Percentiles rank a stretch among this genome's conserved stretches.
phyloP scores from a whole-genome alignment of 2,888 invertebrate genomes.

The Cheilosia vernalis region DNA sequence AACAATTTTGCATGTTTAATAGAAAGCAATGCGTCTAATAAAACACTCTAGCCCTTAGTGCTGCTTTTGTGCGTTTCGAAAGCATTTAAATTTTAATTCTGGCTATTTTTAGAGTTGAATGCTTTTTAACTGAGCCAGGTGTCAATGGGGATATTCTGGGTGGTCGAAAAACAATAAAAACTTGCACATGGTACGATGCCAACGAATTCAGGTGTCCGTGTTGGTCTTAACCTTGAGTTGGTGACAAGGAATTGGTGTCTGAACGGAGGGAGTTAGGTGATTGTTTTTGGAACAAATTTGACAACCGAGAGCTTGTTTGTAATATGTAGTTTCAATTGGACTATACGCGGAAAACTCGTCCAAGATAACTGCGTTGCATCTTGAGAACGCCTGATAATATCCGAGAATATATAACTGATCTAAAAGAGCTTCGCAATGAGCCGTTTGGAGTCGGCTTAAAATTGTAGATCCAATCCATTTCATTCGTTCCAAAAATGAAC shows the following conservation, averaged over 20 bases:
- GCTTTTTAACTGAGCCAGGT: neutral
- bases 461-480: too few species aligned
- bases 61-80: neutral
- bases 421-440: too few species aligned
- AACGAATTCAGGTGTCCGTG: neutral
- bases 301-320: too few species aligned
- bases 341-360: too few species aligned
- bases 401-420: too few species aligned
- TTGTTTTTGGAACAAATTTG: too few species aligned
- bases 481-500: too few species aligned
- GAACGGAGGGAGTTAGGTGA: too few species aligned
- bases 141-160: constrained; percentile 3
- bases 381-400: too few species aligned
- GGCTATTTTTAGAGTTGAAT: neutral
- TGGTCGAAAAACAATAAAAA: neutral
- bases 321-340: too few species aligned
- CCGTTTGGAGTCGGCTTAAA: too few species aligned
- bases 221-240: constrained; percentile 1
- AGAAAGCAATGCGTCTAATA: neutral
- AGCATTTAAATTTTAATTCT: neutral
- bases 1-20: neutral
- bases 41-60: constrained; percentile 1
- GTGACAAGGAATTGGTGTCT: neutral
- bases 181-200: neutral
- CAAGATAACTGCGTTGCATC: too few species aligned